Evolutionary conservation across 2,797 vertebrate species (phyloP).

Genomic region (Tachyglossus aculeatus): DNA sequence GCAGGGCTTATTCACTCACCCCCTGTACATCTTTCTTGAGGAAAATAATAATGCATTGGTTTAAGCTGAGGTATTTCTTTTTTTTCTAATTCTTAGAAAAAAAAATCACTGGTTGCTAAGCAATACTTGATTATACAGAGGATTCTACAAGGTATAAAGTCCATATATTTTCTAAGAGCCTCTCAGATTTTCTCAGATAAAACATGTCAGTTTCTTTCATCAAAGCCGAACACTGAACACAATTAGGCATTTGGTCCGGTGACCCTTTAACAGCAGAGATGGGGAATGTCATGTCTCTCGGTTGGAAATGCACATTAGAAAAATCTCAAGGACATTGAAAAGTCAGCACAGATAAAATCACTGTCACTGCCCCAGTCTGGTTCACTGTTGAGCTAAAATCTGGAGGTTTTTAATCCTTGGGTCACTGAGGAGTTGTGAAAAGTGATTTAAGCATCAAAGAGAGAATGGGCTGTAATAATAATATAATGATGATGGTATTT

Average conservation of each 20-base stretch:
- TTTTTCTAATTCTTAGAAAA: not conserved
- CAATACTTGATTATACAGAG: not conserved
- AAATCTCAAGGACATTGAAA: not conserved
- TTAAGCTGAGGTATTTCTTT: not conserved
- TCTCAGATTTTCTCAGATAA: not conserved
- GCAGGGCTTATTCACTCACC: not conserved
- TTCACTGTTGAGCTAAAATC: not conserved
- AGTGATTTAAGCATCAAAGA: not conserved
- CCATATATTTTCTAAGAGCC: not conserved
- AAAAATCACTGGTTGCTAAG: not conserved
- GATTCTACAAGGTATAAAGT: not conserved
- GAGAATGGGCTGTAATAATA: not conserved
- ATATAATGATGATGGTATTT: too few relatives aligned
- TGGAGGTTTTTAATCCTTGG: not conserved
- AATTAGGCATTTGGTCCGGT: fast-evolving
- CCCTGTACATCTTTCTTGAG: not conserved
- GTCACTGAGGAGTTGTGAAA: not conserved
- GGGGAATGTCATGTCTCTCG: not conserved
- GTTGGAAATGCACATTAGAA: not conserved
- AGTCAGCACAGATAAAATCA: constrained; percentile 1
- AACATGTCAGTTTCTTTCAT: not conserved
- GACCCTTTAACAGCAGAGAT: not conserved
- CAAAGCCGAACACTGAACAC: not conserved
- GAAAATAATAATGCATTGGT: not conserved
- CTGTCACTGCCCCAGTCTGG: not conserved